Conservation (phyloP, 1,140 invertebrate species). For the Propsilocerus akamusi region DNA sequence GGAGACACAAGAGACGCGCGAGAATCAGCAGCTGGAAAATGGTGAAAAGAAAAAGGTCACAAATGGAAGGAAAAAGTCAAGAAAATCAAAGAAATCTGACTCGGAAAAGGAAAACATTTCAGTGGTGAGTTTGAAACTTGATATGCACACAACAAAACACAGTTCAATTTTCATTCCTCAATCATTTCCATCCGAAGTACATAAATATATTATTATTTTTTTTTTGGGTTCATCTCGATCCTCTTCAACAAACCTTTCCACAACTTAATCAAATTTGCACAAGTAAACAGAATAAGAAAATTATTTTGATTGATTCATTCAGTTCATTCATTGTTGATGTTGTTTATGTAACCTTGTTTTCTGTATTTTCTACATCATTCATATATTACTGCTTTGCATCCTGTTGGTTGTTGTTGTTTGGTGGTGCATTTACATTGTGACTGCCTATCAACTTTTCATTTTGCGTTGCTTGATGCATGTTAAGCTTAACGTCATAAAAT, state of each 20-base stretch:
- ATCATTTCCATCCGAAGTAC: too few relatives aligned
- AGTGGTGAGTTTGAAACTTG: slow-evolving; percentile 30
- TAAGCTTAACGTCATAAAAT: slow-evolving; percentile 2
- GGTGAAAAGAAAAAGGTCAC: background rate
- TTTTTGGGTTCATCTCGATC: too few relatives aligned
- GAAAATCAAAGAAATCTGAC: slow-evolving; percentile 36
- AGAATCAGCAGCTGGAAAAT: background rate
- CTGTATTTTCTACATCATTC: background rate
- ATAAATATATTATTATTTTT: too few relatives aligned
- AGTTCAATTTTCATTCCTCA: too few relatives aligned
- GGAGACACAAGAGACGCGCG: background rate
- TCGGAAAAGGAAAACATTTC: slow-evolving; percentile 41
- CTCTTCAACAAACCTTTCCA: too few relatives aligned
- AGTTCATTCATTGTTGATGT: slow-evolving; percentile 8
- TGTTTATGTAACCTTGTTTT: background rate
- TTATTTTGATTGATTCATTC: too few relatives aligned
- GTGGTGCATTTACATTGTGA: slow-evolving; percentile 8
- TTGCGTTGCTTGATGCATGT: slow-evolving; percentile 7
- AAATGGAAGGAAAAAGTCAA: slow-evolving; percentile 32
- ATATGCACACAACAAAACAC: too few relatives aligned
- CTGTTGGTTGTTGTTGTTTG: slow-evolving; percentile 5
- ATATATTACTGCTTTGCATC: slow-evolving; percentile 5
- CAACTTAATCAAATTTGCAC: too few relatives aligned
- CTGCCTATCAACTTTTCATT: slow-evolving; percentile 8
- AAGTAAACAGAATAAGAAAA: too few relatives aligned